These are phyloP conservation scores for Bruchidius siliquastri DNA, from an alignment of 2,888 invertebrate genomes.

Conservation along the genomic window DNA sequence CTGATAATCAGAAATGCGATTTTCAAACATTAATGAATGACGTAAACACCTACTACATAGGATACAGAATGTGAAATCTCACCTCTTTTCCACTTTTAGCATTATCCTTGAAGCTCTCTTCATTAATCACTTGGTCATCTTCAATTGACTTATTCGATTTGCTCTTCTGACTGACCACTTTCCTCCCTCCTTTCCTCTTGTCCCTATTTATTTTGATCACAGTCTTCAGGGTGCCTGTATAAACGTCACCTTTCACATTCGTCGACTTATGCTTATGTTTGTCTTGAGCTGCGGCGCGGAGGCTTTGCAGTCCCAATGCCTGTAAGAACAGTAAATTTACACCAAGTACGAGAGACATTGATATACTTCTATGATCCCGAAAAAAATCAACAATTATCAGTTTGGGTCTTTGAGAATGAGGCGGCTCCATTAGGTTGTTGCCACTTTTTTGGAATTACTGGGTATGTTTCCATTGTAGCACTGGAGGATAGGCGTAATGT, in stretches of 20 bases:
- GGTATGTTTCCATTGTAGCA: no score
- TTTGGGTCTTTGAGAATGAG: no score
- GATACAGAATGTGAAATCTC: constrained; percentile 1
- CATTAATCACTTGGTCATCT: constrained; percentile 9
- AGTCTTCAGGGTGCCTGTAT: constrained; percentile 78
- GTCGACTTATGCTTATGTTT: constrained; percentile 13
- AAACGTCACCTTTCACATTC: constrained; percentile 42
- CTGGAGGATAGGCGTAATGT: no score
- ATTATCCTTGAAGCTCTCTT: constrained; percentile 7
- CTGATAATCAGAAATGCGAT: no score
- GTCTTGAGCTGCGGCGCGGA: constrained; percentile 18
- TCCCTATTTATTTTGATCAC: constrained; percentile 71
- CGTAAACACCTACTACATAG: no score
- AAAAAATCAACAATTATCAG: no score
- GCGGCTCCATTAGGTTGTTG: no score
- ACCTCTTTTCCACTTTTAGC: constrained; percentile 14
- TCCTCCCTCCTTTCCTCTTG: constrained; percentile 58
- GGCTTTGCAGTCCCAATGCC: constrained; percentile 68
- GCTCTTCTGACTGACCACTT: neutral
- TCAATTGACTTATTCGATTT: constrained; percentile 11
- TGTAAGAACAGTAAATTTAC: constrained; percentile 33
- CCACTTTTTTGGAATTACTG: no score
- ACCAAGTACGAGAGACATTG: no score
- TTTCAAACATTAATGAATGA: no score
- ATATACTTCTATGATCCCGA: no score